Evolutionary conservation across 2,113 vertebrate genomes (phyloP).

Genomic region (Astur gentilis): DNA sequence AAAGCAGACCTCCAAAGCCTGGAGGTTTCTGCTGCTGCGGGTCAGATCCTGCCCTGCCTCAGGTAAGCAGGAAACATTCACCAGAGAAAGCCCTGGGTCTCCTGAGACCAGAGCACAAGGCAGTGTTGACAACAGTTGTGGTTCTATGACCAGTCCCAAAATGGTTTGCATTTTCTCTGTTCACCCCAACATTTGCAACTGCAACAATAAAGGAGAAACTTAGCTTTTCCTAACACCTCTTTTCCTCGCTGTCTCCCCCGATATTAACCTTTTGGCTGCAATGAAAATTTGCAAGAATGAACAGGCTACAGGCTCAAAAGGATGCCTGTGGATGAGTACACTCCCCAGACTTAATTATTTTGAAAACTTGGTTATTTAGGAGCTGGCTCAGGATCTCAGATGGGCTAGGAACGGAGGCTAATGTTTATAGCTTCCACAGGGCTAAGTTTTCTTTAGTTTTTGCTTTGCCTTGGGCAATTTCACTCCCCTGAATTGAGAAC

Average conservation of each 20-base stretch:
- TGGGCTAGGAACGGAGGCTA: not conserved
- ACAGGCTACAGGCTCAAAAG: not conserved
- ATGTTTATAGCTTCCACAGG: not conserved
- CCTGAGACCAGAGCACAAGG: not conserved
- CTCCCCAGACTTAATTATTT: not conserved
- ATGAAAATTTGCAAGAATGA: not conserved
- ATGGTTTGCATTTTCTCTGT: not conserved
- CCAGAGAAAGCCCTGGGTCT: accelerated
- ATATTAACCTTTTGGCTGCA: not conserved
- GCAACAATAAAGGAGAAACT: not conserved
- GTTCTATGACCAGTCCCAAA: not conserved
- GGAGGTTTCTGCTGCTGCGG: not conserved
- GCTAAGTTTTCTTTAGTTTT: not conserved
- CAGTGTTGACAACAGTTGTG: not conserved
- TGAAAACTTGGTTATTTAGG: not conserved
- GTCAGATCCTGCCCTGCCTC: not conserved
- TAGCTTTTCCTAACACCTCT: not conserved
- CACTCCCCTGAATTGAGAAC: not conserved
- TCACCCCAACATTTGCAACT: not conserved
- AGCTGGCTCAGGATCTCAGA: not conserved
- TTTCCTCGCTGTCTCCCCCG: accelerated
- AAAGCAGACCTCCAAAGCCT: not conserved
- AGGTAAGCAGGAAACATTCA: not conserved
- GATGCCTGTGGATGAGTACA: not conserved
- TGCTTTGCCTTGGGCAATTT: not conserved